Evolutionary conservation across 2,888 invertebrate species (phyloP), one percentile per base, ranked within the genome.

Genomic region (Chloromyia formosa): DNA sequence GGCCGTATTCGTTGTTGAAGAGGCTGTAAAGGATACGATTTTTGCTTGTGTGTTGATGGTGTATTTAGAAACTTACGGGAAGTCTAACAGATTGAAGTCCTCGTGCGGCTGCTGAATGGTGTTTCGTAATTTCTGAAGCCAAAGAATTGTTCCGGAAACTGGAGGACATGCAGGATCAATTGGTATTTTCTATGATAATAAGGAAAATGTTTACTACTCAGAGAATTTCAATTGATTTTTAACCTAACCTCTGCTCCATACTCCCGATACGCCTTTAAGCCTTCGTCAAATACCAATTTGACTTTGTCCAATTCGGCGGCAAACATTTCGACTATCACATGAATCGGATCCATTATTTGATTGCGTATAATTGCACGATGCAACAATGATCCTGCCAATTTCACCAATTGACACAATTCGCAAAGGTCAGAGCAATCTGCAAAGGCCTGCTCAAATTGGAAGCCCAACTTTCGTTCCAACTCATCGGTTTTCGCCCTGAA

Each of bases 381-480:
- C 69, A 93, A 87, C 74, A 96, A 85, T 73, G 90, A 88, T 0
- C 94, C 94, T 77, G 92, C 88, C 20, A 94, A 89, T 86, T 92
- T 89, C 77, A 92, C 88, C 74, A 92, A 87, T 90, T 92, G 84
- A 79, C 90, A 90, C 58, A 88, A 84, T 60, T 88, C 86, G 78
- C 90, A 90, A 9, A 92, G 82, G 45, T 90, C 91, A 78, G 88
- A 87, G 78, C 94, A 94, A 80, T 96, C 96, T 75, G 92, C 92
- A 79, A 95, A 92, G 0, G 93, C 94, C 81, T 93, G 91, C 12
- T 91, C 89, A 80, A 96, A 93, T 77, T 95, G 89, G 18, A 93
- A 91, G 0, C 93, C 94, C 49, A 97, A 86, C 77, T 92, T 87
- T 75, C 92, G 87, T 82, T 97, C 96, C 71, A 93, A 89, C 80